A percentile compares a stretch with the other conserved stretches of the same genome.
These are phyloP conservation scores for Grus americana DNA, from an alignment of 2,113 vertebrate genomes.

Conservation along the genomic window DNA sequence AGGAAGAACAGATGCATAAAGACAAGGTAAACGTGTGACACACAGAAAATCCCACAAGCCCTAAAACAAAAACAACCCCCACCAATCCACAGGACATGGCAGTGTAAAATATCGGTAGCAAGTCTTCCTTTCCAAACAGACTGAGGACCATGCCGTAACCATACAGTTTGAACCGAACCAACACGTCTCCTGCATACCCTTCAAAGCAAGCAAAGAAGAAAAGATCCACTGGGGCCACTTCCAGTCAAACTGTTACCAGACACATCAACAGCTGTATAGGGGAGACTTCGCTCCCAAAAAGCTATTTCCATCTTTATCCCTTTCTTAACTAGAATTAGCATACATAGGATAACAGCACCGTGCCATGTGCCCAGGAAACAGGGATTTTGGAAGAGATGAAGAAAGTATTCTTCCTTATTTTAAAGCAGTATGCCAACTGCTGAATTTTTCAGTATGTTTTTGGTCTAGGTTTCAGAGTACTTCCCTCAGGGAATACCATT, in stretches of 20 bases:
- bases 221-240: not conserved
- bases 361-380: not conserved
- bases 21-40: not conserved
- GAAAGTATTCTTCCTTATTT: not conserved
- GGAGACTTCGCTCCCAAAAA: not conserved
- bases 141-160: not conserved
- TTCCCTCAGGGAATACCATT: not conserved
- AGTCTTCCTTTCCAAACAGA: not conserved
- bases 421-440: not conserved
- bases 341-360: accelerated
- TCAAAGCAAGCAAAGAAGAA: not conserved
- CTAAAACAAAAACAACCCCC: not conserved
- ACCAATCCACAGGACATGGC: not conserved
- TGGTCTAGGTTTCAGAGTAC: not conserved
- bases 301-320: not conserved
- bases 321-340: not conserved
- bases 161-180: not conserved
- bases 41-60: not conserved
- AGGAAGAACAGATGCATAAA: not conserved
- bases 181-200: not conserved
- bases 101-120: not conserved
- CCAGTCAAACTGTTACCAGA: not conserved
- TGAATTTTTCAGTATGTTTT: conserved; percentile 22
- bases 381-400: not conserved
- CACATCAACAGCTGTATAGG: not conserved